These are phyloP conservation scores for Bombyx mori DNA, from an alignment of 1,140 invertebrate species.

Conservation along the genomic window DNA sequence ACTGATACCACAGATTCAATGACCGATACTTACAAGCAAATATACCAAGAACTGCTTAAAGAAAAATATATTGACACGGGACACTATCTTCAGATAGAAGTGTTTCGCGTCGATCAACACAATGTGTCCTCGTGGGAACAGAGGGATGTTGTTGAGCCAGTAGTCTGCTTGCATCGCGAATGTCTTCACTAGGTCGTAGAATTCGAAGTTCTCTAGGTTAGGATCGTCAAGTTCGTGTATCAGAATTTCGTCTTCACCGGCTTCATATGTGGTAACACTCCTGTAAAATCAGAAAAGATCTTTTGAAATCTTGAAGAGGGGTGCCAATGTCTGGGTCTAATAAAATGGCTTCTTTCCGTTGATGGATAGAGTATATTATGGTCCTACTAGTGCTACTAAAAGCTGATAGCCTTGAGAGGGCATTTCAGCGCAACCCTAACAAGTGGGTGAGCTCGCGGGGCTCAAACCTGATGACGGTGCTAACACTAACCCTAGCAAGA, in stretches of 20 bases:
- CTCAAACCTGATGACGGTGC: too few relatives aligned
- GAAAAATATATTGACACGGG: conserved; percentile 45
- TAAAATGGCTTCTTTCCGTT: too few relatives aligned
- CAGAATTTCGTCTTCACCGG: conserved; percentile 32
- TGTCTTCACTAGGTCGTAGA: conserved; percentile 40
- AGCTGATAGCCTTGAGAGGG: too few relatives aligned
- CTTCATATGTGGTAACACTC: conserved; percentile 23
- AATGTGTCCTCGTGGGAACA: conserved; percentile 24
- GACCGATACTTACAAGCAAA: conserved; percentile 36
- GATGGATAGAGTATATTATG: too few relatives aligned
- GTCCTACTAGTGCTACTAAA: too few relatives aligned
- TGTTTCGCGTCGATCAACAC: conserved; percentile 41
- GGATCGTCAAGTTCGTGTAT: conserved; percentile 39
- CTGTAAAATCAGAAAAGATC: conserved; percentile 17
- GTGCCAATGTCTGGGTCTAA: too few relatives aligned
- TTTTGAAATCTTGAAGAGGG: too few relatives aligned
- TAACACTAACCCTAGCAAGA: too few relatives aligned
- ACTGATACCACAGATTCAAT: not conserved
- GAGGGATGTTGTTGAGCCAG: conserved; percentile 26
- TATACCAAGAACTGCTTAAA: conserved; percentile 42
- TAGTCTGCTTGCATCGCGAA: conserved; percentile 37
- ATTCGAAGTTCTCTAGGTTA: conserved; percentile 32
- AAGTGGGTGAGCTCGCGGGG: too few relatives aligned
- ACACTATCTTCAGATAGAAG: conserved; percentile 32
- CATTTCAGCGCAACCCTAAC: too few relatives aligned